phyloP scores from a whole-genome alignment of 2,888 invertebrate species.

The Melangyna quadrimaculata region DNA sequence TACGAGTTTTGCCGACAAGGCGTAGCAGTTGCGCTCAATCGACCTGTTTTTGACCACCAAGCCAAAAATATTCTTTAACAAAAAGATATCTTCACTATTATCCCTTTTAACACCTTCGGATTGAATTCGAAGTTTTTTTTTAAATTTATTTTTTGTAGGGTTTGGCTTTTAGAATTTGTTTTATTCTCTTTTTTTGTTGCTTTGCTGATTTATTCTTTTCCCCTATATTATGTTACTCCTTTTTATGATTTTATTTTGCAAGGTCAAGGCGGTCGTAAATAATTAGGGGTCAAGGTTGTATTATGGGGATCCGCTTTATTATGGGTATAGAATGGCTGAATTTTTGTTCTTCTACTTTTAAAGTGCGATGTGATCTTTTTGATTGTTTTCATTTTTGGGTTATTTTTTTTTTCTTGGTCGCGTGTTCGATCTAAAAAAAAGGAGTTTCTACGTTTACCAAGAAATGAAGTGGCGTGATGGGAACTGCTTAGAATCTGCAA shows the following conservation, averaged over 20 bases:
- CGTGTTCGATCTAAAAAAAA: constrained; percentile 22
- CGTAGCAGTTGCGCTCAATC: constrained; percentile 7
- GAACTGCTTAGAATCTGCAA: neutral
- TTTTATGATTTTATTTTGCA: constrained; percentile 36
- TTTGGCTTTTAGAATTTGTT: neutral
- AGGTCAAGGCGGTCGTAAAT: constrained; percentile 55
- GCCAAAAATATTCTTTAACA: neutral
- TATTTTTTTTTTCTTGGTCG: constrained; percentile 22
- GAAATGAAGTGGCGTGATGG: constrained; percentile 33
- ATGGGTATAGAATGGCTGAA: neutral
- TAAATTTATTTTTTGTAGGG: neutral
- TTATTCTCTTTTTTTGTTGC: neutral
- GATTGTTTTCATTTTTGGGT: neutral
- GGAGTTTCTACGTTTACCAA: neutral
- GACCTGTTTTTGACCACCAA: constrained; percentile 30
- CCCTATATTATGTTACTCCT: constrained; percentile 4
- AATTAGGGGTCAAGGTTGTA: constrained; percentile 63
- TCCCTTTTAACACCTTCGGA: constrained; percentile 1
- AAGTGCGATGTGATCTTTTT: neutral
- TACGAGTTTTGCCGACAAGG: neutral
- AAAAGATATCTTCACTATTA: neutral
- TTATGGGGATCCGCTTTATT: neutral
- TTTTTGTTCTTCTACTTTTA: neutral
- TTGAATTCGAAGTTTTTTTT: neutral
- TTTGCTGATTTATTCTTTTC: constrained; percentile 9